These are phyloP conservation scores for Hydraecia micacea DNA, from an alignment of 2,888 invertebrate genomes.

Conservation along the genomic window DNA sequence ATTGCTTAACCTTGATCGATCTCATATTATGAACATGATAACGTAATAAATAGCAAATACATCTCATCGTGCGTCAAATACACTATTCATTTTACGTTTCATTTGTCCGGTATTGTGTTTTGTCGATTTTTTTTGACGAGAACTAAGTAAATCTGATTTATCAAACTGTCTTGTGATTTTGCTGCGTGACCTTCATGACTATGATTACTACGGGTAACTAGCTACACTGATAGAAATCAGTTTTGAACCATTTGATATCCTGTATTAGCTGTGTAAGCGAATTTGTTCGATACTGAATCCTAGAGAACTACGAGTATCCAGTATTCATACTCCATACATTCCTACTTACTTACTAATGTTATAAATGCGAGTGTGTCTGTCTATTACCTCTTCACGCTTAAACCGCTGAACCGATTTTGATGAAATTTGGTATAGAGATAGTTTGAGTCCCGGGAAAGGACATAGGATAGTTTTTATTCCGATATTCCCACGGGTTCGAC, in stretches of 20 bases:
- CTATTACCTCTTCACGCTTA: too few relatives aligned
- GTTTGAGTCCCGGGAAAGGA: too few relatives aligned
- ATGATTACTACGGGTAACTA: conserved; percentile 4
- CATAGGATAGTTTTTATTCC: too few relatives aligned
- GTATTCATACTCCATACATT: too few relatives aligned
- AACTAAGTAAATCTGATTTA: conserved; percentile 11
- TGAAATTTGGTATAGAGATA: too few relatives aligned
- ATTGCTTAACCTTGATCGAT: background rate
- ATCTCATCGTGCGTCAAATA: background rate
- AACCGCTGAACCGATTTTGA: too few relatives aligned
- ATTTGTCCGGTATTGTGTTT: conserved; percentile 15
- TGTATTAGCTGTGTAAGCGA: background rate
- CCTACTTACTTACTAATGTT: too few relatives aligned
- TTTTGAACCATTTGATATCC: background rate
- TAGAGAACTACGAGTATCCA: too few relatives aligned
- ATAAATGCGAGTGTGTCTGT: too few relatives aligned
- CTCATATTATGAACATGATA: background rate
- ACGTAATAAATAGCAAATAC: conserved; percentile 11
- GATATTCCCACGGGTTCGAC: too few relatives aligned
- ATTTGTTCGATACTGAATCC: too few relatives aligned
- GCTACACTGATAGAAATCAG: conserved; percentile 2
- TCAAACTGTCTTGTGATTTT: conserved; percentile 3
- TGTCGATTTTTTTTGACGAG: background rate
- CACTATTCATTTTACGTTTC: conserved; percentile 18
- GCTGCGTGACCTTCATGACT: conserved; percentile 23